Conservation (phyloP, 2,113 vertebrate genomes). For the Phrynocephalus versicolor region DNA sequence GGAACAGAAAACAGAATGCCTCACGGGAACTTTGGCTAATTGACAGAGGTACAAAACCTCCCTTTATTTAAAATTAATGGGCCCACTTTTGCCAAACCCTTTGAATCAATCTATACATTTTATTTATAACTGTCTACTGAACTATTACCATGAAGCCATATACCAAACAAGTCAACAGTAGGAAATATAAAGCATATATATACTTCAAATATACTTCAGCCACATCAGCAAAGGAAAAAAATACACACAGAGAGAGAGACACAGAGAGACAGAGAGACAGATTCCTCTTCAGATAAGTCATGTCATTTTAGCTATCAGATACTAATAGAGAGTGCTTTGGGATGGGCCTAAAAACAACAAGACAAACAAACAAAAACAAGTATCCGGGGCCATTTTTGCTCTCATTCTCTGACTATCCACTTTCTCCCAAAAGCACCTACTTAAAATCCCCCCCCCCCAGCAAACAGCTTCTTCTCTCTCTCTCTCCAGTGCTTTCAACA, state of each 20-base stretch:
- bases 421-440: no score
- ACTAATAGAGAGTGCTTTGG: neutral
- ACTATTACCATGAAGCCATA: neutral
- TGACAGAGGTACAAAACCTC: slow-evolving; percentile 8
- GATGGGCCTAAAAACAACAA: neutral
- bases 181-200: neutral
- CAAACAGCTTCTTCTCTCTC: no score
- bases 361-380: no score
- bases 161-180: neutral
- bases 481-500: no score
- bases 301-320: neutral
- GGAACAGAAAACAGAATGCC: slow-evolving; percentile 23
- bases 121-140: slow-evolving; percentile 36
- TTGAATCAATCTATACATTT: slow-evolving; percentile 18
- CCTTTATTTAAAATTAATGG: slow-evolving; percentile 25
- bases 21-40: slow-evolving; percentile 41
- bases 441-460: no score
- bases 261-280: neutral
- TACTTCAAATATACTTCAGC: no score
- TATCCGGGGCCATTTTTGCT: no score
- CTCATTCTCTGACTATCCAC: no score
- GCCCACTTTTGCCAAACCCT: slow-evolving; percentile 4
- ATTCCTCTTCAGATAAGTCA: neutral
- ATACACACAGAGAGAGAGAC: neutral
- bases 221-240: neutral